phyloP scores from a whole-genome alignment of 2,888 invertebrate species.

The Ferrisia virgata region DNA sequence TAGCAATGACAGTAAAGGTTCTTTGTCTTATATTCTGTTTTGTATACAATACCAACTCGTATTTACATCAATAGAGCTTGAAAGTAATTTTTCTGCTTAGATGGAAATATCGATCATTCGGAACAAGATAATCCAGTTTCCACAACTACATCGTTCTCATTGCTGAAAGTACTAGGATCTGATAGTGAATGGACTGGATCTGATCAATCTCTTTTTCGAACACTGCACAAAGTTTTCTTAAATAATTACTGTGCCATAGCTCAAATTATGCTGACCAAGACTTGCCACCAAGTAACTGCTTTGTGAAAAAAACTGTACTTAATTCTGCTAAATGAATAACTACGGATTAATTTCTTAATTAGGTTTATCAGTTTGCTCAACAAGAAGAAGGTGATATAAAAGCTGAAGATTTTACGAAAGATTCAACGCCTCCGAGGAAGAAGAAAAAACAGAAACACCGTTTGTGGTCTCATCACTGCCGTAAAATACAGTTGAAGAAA shows the following conservation, averaged over 20 bases:
- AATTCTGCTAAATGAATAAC: background rate
- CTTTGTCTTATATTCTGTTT: background rate
- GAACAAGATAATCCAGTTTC: slow-evolving; percentile 53
- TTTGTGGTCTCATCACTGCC: slow-evolving; percentile 91
- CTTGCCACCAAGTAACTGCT: slow-evolving; percentile 76
- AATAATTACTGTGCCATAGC: slow-evolving; percentile 94
- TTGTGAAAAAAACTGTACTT: background rate
- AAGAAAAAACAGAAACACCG: slow-evolving; percentile 56
- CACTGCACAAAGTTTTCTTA: slow-evolving; percentile 83
- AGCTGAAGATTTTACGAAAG: slow-evolving; percentile 68
- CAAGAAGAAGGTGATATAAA: slow-evolving; percentile 76
- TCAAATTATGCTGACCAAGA: slow-evolving; percentile 87
- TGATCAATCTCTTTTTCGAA: slow-evolving; percentile 89
- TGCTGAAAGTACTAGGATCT: slow-evolving; percentile 56
- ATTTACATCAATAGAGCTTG: no score
- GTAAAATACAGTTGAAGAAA: slow-evolving; percentile 89
- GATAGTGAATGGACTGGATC: slow-evolving; percentile 80
- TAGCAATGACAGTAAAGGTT: slow-evolving; percentile 77
- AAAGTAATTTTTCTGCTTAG: background rate
- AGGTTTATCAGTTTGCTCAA: slow-evolving; percentile 80
- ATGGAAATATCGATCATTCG: slow-evolving; percentile 41
- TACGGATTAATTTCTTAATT: background rate
- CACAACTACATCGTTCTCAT: slow-evolving; percentile 58
- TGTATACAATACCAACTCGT: background rate
- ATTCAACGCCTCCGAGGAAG: slow-evolving; percentile 73